Conservation (phyloP, 2,888 invertebrate genomes). For the Euclidia mi region DNA sequence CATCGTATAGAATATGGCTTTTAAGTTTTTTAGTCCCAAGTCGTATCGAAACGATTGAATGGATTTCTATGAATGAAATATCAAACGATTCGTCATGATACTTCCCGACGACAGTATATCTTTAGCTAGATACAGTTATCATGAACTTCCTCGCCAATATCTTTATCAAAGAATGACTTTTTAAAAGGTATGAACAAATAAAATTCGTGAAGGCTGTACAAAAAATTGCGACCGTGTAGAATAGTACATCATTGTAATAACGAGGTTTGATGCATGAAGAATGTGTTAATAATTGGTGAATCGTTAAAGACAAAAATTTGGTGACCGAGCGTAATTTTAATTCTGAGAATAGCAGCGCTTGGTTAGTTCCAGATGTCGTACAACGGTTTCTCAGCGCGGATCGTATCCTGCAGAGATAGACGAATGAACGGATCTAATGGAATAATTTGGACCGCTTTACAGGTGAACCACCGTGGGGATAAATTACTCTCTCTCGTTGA, state of each 20-base stretch:
- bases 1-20: constrained; percentile 18
- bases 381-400: constrained; percentile 50
- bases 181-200: constrained; percentile 7
- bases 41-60: constrained; percentile 41
- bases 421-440: constrained; percentile 50
- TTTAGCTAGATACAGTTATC: constrained; percentile 29
- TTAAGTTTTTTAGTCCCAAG: constrained; percentile 44
- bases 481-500: constrained; percentile 47
- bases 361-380: constrained; percentile 40
- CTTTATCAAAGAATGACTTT: constrained; percentile 12
- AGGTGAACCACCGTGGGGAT: constrained; percentile 40
- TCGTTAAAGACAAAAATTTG: constrained; percentile 33
- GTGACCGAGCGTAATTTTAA: constrained; percentile 26
- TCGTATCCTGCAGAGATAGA: constrained; percentile 46
- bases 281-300: constrained; percentile 24
- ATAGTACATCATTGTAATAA: constrained; percentile 24
- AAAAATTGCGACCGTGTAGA: constrained; percentile 13
- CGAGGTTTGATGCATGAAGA: constrained; percentile 29
- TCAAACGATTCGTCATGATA: constrained; percentile 48
- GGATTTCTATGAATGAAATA: constrained; percentile 49
- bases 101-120: constrained; percentile 24
- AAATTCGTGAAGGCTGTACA: constrained; percentile 9
- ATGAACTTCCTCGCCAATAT: constrained; percentile 24
- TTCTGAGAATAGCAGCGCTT: constrained; percentile 32
- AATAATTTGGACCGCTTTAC: constrained; percentile 51